phyloP scores from a whole-genome alignment of 2,888 invertebrate species.

The Rhorus exstirpatorius region DNA sequence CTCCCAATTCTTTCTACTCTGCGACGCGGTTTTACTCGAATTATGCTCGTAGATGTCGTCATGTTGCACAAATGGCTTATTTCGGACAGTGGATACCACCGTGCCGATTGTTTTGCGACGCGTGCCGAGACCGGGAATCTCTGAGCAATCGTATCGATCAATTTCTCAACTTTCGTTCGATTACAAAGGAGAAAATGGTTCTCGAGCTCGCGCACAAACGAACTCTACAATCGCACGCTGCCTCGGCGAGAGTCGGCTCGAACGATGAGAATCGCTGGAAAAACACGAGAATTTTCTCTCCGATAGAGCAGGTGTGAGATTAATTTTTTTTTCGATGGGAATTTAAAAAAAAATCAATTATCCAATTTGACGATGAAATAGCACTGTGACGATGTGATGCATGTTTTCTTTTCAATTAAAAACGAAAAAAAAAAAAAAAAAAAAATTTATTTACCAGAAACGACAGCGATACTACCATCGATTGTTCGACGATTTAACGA shows the following conservation, averaged over 20 bases:
- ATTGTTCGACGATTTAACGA: slow-evolving; percentile 21
- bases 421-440: too few relatives aligned
- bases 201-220: neutral
- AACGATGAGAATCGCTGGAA: neutral
- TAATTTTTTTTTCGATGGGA: too few relatives aligned
- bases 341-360: too few relatives aligned
- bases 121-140: slow-evolving; percentile 18
- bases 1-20: too few relatives aligned
- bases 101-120: slow-evolving; percentile 42
- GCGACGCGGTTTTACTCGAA: too few relatives aligned
- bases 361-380: too few relatives aligned
- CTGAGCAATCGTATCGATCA: neutral
- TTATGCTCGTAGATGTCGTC: slow-evolving; percentile 51
- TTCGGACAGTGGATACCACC: neutral
- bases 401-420: neutral
- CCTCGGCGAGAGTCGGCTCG: neutral
- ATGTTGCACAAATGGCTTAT: slow-evolving; percentile 5
- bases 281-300: neutral
- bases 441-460: too few relatives aligned
- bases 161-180: slow-evolving; percentile 13
- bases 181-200: neutral
- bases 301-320: too few relatives aligned
- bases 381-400: too few relatives aligned
- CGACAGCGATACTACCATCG: slow-evolving; percentile 18
- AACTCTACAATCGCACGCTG: neutral